These are phyloP conservation scores for Limnephilus auricula DNA, from an alignment of 2,888 invertebrate genomes.

Conservation along the genomic window DNA sequence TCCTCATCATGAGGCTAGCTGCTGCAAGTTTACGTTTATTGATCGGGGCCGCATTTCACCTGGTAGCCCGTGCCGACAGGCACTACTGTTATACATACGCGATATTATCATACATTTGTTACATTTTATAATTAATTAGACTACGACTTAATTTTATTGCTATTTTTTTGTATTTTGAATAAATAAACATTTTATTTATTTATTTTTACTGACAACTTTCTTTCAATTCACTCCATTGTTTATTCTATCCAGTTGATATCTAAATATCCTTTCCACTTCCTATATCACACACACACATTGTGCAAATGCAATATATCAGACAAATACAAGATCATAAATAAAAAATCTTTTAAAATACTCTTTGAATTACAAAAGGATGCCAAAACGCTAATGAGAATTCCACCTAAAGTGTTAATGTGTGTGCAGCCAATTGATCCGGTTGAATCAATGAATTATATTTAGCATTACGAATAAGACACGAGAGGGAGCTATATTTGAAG, in stretches of 20 bases:
- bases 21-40: conserved; percentile 65
- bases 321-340: background rate
- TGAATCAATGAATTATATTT: background rate
- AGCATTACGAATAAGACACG: background rate
- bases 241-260: conserved; percentile 21
- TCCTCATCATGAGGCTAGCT: conserved; percentile 67
- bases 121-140: conserved; percentile 75
- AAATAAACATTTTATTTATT: conserved; percentile 80
- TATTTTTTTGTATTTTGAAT: conserved; percentile 78
- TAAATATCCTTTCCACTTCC: background rate
- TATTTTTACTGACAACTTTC: conserved; percentile 80
- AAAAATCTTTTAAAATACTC: background rate
- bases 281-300: background rate
- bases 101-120: conserved; percentile 71
- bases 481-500: background rate
- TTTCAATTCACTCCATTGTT: conserved; percentile 68
- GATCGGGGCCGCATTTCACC: conserved; percentile 60
- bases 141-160: conserved; percentile 76
- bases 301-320: background rate
- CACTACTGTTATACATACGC: conserved; percentile 69
- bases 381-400: background rate
- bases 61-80: conserved; percentile 72
- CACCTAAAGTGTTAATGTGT: background rate
- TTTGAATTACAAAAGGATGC: background rate
- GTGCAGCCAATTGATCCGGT: background rate